Evolutionary conservation across 92 coral and sea anemone genomes (phyloP).

Genomic region (Epizoanthus ramosus): DNA sequence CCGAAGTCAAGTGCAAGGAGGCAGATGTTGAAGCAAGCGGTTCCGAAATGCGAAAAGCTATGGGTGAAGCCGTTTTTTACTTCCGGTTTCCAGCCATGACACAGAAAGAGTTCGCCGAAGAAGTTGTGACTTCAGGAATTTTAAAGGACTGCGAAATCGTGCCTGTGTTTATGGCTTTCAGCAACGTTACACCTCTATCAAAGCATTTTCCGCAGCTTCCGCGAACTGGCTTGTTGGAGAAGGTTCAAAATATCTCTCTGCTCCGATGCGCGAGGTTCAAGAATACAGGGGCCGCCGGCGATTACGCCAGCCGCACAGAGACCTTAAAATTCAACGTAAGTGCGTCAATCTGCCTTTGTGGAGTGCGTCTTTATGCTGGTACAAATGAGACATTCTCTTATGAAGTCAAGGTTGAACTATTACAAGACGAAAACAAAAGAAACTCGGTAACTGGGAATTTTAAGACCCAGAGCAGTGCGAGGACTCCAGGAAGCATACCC

Average conservation of each 20-base stretch:
- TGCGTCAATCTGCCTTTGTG: conserved; percentile 27
- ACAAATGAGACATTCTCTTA: conserved; percentile 7
- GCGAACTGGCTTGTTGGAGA: conserved; percentile 16
- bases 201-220: conserved; percentile 11
- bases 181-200: not conserved
- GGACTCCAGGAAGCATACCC: conserved; percentile 26
- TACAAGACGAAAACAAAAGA: conserved; percentile 2
- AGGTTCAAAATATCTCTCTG: conserved; percentile 18
- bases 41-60: conserved; percentile 37
- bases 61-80: conserved; percentile 48
- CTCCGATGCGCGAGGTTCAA: conserved; percentile 31
- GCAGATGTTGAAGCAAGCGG: conserved; percentile 21
- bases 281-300: conserved; percentile 28
- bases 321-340: conserved; percentile 21
- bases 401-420: conserved; percentile 15
- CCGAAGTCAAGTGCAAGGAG: conserved; percentile 41
- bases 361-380: conserved; percentile 24
- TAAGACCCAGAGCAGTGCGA: conserved; percentile 26
- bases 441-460: conserved; percentile 9
- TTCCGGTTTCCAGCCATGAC: conserved; percentile 53
- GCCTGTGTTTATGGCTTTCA: conserved; percentile 25
- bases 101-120: conserved; percentile 28
- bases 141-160: conserved; percentile 36
- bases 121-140: conserved; percentile 35
- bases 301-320: conserved; percentile 21